Conservation (phyloP, 2,113 vertebrate genomes). For the Hemibagrus wyckioides region DNA sequence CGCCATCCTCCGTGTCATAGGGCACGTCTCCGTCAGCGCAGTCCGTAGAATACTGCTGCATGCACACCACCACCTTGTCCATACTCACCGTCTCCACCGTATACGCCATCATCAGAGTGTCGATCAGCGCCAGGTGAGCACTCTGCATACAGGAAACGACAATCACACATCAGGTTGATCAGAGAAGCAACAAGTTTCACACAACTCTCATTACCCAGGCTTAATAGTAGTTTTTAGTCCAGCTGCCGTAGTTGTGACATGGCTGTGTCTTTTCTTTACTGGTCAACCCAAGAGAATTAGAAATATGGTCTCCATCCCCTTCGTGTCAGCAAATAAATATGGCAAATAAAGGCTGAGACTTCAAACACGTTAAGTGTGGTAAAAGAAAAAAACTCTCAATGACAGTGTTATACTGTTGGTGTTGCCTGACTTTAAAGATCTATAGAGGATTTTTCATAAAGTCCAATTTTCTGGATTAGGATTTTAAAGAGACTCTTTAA, state of each 20-base stretch:
- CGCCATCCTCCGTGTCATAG: conserved; percentile 91
- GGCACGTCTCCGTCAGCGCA: conserved; percentile 84
- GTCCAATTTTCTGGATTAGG: neutral
- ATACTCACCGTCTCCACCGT: conserved; percentile 88
- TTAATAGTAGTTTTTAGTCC: neutral
- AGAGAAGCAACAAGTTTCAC: neutral
- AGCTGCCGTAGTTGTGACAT: conserved; percentile 63
- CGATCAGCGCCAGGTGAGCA: conserved; percentile 94
- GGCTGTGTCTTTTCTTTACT: conserved; percentile 53
- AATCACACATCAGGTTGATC: neutral
- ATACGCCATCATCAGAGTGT: conserved; percentile 96
- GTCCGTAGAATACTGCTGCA: conserved; percentile 83
- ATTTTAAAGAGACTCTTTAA: neutral
- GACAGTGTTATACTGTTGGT: neutral
- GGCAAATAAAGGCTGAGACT: neutral
- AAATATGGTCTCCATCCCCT: conserved; percentile 9
- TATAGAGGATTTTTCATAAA: neutral
- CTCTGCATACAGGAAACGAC: conserved; percentile 71
- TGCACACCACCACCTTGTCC: conserved; percentile 86
- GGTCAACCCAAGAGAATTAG: conserved; percentile 50
- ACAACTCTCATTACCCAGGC: neutral
- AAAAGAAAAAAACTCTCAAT: neutral
- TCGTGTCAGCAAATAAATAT: neutral
- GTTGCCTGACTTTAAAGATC: neutral
- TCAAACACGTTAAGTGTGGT: neutral